phyloP scores from a whole-genome alignment of 53 echinoderm and acorn worm genomes.

The Actinopyga echinites region DNA sequence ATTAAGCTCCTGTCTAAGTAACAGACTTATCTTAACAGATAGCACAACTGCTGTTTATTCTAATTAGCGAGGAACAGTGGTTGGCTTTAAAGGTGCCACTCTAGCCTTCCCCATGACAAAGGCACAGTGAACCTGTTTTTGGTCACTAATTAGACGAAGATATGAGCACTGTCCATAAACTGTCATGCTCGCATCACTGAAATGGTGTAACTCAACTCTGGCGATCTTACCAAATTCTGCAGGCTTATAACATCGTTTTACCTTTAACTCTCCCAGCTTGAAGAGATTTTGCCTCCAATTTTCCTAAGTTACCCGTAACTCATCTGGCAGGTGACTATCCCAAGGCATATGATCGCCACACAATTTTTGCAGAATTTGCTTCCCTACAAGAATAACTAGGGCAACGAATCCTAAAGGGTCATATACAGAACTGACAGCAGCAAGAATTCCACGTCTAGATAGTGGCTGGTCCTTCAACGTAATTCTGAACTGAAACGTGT shows the following conservation, averaged over 20 bases:
- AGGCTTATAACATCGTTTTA: background rate
- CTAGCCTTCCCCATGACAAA: background rate
- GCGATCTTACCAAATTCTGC: background rate
- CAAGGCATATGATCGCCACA: conserved; percentile 35
- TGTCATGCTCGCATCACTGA: conserved; percentile 8
- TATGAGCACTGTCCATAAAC: background rate
- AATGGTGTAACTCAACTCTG: conserved; percentile 8
- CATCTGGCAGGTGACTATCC: conserved; percentile 45
- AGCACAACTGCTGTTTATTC: background rate
- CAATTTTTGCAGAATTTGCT: conserved; percentile 46
- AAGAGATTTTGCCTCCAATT: background rate
- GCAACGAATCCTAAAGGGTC: conserved; percentile 58
- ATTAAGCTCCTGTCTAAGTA: background rate
- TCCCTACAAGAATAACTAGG: conserved; percentile 50
- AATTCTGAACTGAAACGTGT: conserved; percentile 36
- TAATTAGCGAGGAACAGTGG: background rate
- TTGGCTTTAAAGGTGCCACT: background rate
- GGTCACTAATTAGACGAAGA: background rate
- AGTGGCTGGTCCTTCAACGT: conserved; percentile 20
- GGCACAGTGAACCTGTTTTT: background rate
- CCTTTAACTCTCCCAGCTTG: background rate
- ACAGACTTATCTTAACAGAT: background rate
- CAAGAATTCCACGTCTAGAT: conserved; percentile 45
- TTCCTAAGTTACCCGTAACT: conserved; percentile 33
- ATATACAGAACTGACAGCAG: conserved; percentile 51